Base-by-base conservation (phyloP, 2,888 invertebrate species). In the Heterodera filipjevi region DNA sequence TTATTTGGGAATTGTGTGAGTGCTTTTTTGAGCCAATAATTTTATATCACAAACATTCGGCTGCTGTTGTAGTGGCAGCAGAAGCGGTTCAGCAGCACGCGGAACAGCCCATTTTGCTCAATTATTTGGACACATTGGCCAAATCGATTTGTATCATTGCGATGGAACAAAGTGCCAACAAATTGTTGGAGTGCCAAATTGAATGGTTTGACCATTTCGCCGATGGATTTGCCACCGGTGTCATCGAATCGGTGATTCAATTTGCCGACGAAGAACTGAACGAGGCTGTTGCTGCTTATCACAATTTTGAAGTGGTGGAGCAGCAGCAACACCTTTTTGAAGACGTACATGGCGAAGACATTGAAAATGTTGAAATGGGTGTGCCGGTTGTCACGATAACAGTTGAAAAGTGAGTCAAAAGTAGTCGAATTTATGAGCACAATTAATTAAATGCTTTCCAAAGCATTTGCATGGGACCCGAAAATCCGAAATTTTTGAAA, bases 81-180 rank as follows among this genome's bases (percentile, higher is more conserved):
- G 27, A 19, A 59, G 59, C 27, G 5, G n/a, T 6, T 1, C 27
- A n/a, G 10, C 16, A 16, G 22, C 22, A 19, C 19, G 59, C n/a
- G 22, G 22, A 59, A 22, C 59, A n/a, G 27, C 10, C 27, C 1
- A 59, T 59, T 59, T 59, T 59, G 32, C 22, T 68, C 19, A 22
- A 68, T 33, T 75, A 75, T 64, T 59, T 75, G 53, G 75, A 75
- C 22, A 75, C 75, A 16, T 64, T 75, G 44, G 30, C 75, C 22
- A 32, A 53, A 22, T 75, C 53, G 12, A 75, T 75, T 75, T 66
- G 75, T 66, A 66, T 75, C 27, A 66, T 66, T 39, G 75, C 75
- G 30, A 64, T 27, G 16, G 75, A 75, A 33, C 53, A 75, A 30
- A 66, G 75, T 75, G 66, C 75, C 30, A 53, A 44, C 32, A 35